phyloP scores from a whole-genome alignment of 2,888 invertebrate species.

The Tillus elongatus region DNA sequence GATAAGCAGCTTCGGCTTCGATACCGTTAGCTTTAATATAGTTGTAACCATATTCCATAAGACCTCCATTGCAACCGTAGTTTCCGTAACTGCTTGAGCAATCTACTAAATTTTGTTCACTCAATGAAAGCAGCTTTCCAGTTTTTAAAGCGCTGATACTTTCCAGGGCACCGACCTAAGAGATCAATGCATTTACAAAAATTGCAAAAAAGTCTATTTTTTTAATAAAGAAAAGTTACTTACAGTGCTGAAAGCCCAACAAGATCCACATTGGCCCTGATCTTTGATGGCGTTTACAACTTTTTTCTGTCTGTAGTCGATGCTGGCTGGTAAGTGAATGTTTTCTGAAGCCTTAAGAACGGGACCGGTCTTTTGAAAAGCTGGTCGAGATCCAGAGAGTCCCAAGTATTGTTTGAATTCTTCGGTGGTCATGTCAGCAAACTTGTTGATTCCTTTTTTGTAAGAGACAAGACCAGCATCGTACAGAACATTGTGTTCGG shows the following conservation, averaged over 20 bases:
- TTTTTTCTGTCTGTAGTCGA: conserved; percentile 46
- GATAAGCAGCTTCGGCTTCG: conserved; percentile 46
- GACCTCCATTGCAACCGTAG: conserved; percentile 46
- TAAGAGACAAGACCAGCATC: conserved; percentile 13
- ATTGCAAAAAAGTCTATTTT: background rate
- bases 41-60: conserved; percentile 43
- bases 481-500: conserved; percentile 16
- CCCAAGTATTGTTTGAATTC: conserved; percentile 9
- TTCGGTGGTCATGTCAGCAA: conserved; percentile 16
- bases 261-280: conserved; percentile 51
- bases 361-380: background rate
- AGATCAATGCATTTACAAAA: too few relatives aligned
- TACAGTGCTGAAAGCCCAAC: conserved; percentile 55
- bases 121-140: conserved; percentile 43
- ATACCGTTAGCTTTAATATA: conserved; percentile 45
- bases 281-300: conserved; percentile 47
- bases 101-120: conserved; percentile 49
- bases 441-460: conserved; percentile 13
- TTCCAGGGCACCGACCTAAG: conserved; percentile 48
- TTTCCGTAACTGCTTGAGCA: conserved; percentile 45
- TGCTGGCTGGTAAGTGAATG: conserved; percentile 34
- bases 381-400: background rate
- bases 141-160: conserved; percentile 44
- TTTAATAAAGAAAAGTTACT: conserved; percentile 24
- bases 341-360: background rate